A percentile compares a stretch with the other conserved stretches of the same genome.
phyloP scores from a whole-genome alignment of 2,113 vertebrate species.

The Oncorhynchus gorbuscha region DNA sequence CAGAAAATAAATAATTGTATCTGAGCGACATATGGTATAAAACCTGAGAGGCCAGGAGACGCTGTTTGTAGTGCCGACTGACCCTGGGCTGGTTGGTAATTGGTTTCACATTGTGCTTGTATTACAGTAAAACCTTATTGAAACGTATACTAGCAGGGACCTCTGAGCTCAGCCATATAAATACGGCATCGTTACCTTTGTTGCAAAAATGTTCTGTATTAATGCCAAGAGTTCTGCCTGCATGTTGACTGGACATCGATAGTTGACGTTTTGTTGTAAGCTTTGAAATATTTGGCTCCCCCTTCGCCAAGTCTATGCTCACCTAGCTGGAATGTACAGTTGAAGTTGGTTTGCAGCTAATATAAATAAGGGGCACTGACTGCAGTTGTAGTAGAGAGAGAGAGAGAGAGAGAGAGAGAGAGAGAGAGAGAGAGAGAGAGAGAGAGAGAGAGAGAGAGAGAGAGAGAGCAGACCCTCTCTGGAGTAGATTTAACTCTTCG shows the following conservation, averaged over 20 bases:
- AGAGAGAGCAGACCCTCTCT: background rate
- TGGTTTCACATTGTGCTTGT: constrained; percentile 67
- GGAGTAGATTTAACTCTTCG: constrained; percentile 34
- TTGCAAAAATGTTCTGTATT: constrained; percentile 56
- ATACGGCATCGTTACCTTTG: constrained; percentile 65
- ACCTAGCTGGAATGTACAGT: constrained; percentile 77
- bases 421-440: too few relatives aligned
- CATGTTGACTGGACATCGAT: constrained; percentile 58
- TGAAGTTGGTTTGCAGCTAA: constrained; percentile 64
- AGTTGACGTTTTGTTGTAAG: constrained; percentile 58
- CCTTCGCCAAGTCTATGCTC: constrained; percentile 67
- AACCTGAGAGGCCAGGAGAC: constrained; percentile 26
- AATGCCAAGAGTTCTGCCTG: constrained; percentile 59
- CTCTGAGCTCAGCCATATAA: constrained; percentile 67
- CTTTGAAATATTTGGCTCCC: constrained; percentile 63
- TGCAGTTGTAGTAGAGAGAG: constrained; percentile 44
- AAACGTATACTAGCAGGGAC: constrained; percentile 48
- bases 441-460: too few relatives aligned
- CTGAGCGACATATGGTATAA: constrained; percentile 9
- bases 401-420: constrained; percentile 19
- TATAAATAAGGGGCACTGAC: constrained; percentile 61
- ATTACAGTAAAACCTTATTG: constrained; percentile 58
- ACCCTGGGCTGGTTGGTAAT: constrained; percentile 52
- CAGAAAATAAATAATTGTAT: constrained; percentile 42
- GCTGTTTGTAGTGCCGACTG: constrained; percentile 55